These are phyloP conservation scores for Meteorus cinctellus DNA, from an alignment of 2,888 invertebrate species.

Conservation along the genomic window DNA sequence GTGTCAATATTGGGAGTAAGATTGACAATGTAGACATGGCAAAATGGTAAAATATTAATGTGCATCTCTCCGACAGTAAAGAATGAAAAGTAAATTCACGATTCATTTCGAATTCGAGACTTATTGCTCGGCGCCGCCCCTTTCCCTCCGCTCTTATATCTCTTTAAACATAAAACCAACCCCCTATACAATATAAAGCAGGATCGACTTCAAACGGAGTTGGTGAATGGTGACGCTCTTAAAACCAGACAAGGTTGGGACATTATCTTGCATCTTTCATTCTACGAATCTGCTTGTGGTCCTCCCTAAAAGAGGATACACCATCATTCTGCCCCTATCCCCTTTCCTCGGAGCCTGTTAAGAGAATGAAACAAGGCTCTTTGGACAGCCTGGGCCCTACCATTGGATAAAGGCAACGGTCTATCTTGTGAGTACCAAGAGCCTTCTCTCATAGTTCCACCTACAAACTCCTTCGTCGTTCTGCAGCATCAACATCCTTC, in stretches of 20 bases:
- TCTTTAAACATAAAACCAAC: background rate
- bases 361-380: constrained; percentile 25
- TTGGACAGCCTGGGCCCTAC: constrained; percentile 17
- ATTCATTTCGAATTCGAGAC: background rate
- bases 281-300: constrained; percentile 55
- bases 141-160: background rate
- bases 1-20: background rate
- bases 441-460: constrained; percentile 28
- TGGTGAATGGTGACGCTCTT: constrained; percentile 24
- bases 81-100: background rate
- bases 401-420: constrained; percentile 41
- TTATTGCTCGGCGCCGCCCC: background rate
- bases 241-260: constrained; percentile 51
- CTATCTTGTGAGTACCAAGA: constrained; percentile 48
- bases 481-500: background rate
- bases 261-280: constrained; percentile 55
- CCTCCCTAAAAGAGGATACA: constrained; percentile 31
- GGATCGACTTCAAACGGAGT: constrained; percentile 28
- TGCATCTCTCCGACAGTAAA: background rate
- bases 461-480: constrained; percentile 20
- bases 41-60: constrained; percentile 15
- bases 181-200: constrained; percentile 6
- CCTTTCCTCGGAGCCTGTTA: background rate
- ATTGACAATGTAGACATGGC: background rate
- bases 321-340: background rate